Evolutionary conservation across 2,888 invertebrate genomes (phyloP), one percentile per base, ranked within the genome.

Genomic region (Drosophila setosimentum): DNA sequence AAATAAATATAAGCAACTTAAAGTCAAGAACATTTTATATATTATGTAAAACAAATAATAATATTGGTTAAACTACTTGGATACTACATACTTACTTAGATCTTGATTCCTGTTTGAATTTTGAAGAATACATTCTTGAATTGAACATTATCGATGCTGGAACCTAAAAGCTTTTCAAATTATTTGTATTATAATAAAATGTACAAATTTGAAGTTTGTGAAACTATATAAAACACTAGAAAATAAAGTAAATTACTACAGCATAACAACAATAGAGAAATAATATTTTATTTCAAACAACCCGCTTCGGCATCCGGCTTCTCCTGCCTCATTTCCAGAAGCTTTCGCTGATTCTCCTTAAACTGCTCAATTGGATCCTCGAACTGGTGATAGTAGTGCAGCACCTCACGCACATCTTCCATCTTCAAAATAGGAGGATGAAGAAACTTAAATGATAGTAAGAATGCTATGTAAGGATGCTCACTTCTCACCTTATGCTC

Each of bases 361-460:
- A 99, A 99, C 81, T 97, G 97, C 71, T 95, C 96, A 54, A 99
- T 95, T 13, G 99, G 99, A 94, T 99, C 97, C 37, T 98, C 97
- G 93, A 97, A 99, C 93, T 98, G 96, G 78, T 96, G 96, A 94
- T 99, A 99, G 94, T 98, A 98, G 63, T 95, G 96, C 53, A 99
- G 93, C 33, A 99, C 99, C 63, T 98, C 97, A 67, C 99, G 95
- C 0, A 99, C 99, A 94, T 99, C 99, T 24, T 96, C 95, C 16
- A 99, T 97, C 83, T 97, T 97, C 0, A 30, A 6, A 18, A 18
- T 4, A 0, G 21, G 2, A 13, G 18, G 3, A 32, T 32, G 24
- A 5, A 10, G n/a, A 21, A 7, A 60, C 33, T 33, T 11, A 8
- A 21, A 37, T 3, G 16, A 21, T 5, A 2, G 27, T n/a, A 13